Evolutionary conservation across 2,797 vertebrate genomes (phyloP), one percentile per base, ranked within the genome.

Genomic region (Toxotes lorentzi): DNA sequence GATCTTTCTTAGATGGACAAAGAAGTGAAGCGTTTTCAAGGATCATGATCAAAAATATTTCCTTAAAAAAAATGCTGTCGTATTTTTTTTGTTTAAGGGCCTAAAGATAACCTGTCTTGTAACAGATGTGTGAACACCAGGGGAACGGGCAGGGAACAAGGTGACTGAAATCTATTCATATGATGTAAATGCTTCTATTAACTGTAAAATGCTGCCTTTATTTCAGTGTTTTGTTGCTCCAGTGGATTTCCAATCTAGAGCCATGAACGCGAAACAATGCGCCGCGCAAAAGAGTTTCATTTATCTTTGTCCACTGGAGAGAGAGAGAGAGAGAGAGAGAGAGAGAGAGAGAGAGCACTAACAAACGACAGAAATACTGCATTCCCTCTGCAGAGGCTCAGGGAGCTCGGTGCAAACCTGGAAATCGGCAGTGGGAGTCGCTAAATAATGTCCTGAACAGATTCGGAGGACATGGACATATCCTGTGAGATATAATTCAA

Each of bases 231-330:
- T 91, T 88, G 92, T 92, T 94, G 93, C 93, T 94, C 87, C 75
- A 85, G 60, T 94, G 91, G 86, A 73, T 94, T 95, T 95, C 92
- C 93, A 94, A 95, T 94, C 94, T 92, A 72, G 65, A 91, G 86
- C 82, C 89, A 82, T 75, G 93, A 87, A 86, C 89, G 90, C 94
- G 92, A 91, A 92, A 93, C 91, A 92, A 88, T 87, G 88, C 91
- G 57, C 83, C 78, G 80, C 78, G 83, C 84, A 91, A 89, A 84
- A 86, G 81, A 88, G 70, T 91, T 93, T 85, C 91, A 95, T 95
- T 94, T 93, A 91, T 95, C 94, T 94, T 91, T 89, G 93, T 95
- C 93, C 86, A 83, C 58, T 53, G 83, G 87, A 79, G 80, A 43
- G 53, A 83, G 80, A 81, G 73, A 66, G 70, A n/a, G 73, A 72